These are phyloP conservation scores for Xestia sexstrigata DNA, from an alignment of 2,888 invertebrate genomes.

Conservation along the genomic window DNA sequence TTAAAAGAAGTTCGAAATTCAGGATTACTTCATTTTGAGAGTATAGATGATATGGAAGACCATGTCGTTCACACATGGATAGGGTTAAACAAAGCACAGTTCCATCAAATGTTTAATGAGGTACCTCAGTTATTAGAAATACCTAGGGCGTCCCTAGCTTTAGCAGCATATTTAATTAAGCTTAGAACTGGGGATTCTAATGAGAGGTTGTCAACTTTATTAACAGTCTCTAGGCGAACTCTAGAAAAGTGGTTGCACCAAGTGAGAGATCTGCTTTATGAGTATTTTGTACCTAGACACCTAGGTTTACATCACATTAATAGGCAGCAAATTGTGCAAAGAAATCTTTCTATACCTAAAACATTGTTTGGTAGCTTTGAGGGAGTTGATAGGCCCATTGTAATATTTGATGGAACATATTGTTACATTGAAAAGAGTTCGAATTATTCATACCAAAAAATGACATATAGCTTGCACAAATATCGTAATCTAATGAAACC, in stretches of 20 bases:
- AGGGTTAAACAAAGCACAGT: conserved; percentile 3
- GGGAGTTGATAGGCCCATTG: conserved; percentile 5
- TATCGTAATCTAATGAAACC: neutral
- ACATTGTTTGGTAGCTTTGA: conserved; percentile 7
- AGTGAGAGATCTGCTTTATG: conserved; percentile 27
- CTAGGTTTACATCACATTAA: conserved; percentile 1
- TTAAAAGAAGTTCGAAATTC: neutral
- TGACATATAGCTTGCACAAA: neutral
- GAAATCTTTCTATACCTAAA: conserved; percentile 1
- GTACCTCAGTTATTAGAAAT: conserved; percentile 12
- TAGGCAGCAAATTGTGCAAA: neutral
- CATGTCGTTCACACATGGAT: conserved; percentile 17
- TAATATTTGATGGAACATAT: conserved; percentile 11
- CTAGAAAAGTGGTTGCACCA: conserved; percentile 11
- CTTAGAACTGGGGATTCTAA: conserved; percentile 1
- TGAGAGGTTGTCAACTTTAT: conserved; percentile 13
- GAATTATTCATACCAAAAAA: too few relatives aligned
- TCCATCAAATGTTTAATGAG: conserved; percentile 4
- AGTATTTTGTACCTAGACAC: conserved; percentile 3
- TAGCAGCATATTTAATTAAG: neutral
- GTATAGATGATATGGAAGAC: conserved; percentile 19
- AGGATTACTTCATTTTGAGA: conserved; percentile 9
- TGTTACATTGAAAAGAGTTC: conserved; percentile 6
- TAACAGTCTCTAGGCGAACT: conserved; percentile 12
- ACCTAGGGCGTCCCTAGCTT: neutral